Percentiles rank a stretch among this genome's conserved stretches.
phyloP scores from a whole-genome alignment of 2,888 invertebrate genomes.

The Meghimatium bilineatum region DNA sequence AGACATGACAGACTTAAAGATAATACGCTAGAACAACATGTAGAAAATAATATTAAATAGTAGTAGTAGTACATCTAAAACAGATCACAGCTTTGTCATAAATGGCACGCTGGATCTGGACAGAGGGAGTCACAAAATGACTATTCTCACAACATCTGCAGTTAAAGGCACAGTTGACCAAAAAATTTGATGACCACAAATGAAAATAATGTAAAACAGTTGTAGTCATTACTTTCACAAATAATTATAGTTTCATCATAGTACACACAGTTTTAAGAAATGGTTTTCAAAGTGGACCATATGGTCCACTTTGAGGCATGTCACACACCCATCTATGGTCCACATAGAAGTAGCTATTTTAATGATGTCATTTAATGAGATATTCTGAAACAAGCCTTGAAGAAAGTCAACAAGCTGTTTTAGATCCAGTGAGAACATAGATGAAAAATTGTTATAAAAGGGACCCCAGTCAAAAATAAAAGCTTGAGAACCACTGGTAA shows the following conservation, averaged over 20 bases:
- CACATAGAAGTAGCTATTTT: too few relatives aligned
- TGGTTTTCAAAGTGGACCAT: too few relatives aligned
- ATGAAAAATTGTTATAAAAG: too few relatives aligned
- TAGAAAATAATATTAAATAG: background rate
- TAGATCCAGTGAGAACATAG: too few relatives aligned
- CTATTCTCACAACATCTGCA: conserved; percentile 4
- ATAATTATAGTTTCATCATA: background rate
- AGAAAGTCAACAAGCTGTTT: too few relatives aligned
- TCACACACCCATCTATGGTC: too few relatives aligned
- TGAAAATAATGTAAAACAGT: background rate
- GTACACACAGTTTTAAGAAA: too few relatives aligned
- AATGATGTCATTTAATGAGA: too few relatives aligned
- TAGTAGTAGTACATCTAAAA: background rate
- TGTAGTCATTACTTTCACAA: background rate
- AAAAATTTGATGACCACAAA: background rate
- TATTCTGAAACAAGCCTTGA: too few relatives aligned
- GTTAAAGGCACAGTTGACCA: conserved; percentile 2
- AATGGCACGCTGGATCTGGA: background rate
- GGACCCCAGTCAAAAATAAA: too few relatives aligned
- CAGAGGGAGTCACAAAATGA: background rate
- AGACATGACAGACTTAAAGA: background rate
- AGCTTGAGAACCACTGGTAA: too few relatives aligned
- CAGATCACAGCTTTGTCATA: background rate
- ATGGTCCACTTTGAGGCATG: too few relatives aligned
- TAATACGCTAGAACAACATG: background rate